Base-by-base conservation (phyloP, 2,888 invertebrate genomes). In the Trissoscelio sp. region DNA sequence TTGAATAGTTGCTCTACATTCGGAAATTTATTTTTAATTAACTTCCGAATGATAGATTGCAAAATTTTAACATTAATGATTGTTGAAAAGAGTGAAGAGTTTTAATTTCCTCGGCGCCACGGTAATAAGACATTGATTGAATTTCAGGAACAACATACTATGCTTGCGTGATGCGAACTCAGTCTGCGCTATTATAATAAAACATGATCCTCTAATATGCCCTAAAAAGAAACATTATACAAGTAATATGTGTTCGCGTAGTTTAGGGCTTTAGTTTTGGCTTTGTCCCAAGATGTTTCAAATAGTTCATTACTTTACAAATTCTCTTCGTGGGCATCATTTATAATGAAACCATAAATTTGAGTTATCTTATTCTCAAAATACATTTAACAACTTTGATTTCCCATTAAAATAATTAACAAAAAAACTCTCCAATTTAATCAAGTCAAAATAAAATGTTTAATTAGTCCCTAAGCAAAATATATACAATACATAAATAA, bases 171-270 rank as follows among this genome's bases (percentile, higher is more conserved):
- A 42, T 53, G 12, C 53, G 39, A 55, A 66, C 20, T 42, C 37
- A 20, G 16, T 16, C 9, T 20, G 11, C 14, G 42, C 46, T 18
- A 20, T 70, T 78, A 46, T 62, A 60, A 77, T 60, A 55, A 78
- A 70, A 70, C 28, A 78, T 78, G 62, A 70, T 70, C 69, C 24
- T 16, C 7, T 53, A 53, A 77, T 69, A 53, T 62, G 69, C 28
- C 46, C 70, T 46, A 62, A 70, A 77, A 78, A 70, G 60, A 69
- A 77, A 77, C 55, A 62, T 77, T 51, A 31, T 53, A 53, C 53
- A 37, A 53, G 62, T 42, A 42, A 77, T 69, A 51, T 53, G 77
- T 55, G 28, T 39, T 51, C 46, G 69, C 42, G 42, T 31, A 42
- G 22, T 69, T 69, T n/a, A n/a, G 34, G 22, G 22, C 34, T 42